phyloP scores from a whole-genome alignment of 2,113 vertebrate genomes.

The Dasypus novemcinctus region DNA sequence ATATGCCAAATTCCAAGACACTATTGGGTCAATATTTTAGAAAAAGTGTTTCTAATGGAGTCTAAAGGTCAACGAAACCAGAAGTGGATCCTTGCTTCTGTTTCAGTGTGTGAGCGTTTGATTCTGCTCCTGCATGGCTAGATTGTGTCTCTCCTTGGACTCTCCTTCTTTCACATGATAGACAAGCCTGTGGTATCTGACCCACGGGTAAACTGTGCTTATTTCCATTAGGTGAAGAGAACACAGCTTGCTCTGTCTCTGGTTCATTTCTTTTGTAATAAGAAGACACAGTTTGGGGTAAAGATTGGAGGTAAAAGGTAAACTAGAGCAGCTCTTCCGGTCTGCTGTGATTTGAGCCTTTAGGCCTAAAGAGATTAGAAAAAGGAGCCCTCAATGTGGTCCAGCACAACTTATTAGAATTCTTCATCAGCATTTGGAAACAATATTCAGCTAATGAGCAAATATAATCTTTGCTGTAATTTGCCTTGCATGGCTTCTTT shows the following conservation, averaged over 20 bases:
- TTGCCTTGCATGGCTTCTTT: neutral
- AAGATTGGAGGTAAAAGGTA: neutral
- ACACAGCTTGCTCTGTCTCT: neutral
- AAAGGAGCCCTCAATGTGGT: neutral
- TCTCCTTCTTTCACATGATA: neutral
- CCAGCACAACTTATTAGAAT: neutral
- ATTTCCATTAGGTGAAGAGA: neutral
- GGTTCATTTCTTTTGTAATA: neutral
- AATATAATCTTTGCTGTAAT: neutral
- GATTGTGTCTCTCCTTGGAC: neutral
- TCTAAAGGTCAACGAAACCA: no score
- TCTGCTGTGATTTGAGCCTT: neutral
- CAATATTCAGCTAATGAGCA: neutral
- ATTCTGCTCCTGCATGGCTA: neutral
- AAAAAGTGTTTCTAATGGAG: no score
- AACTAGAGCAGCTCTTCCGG: neutral
- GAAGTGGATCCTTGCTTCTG: no score
- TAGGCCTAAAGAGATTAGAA: neutral
- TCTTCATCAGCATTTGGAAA: neutral
- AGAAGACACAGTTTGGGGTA: neutral
- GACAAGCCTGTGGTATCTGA: neutral
- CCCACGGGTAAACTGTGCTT: neutral
- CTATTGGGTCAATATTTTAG: no score
- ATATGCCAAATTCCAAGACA: no score
- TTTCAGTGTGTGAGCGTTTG: neutral